Conservation (phyloP, 1,140 invertebrate genomes). For the Globodera ellingtonae region DNA sequence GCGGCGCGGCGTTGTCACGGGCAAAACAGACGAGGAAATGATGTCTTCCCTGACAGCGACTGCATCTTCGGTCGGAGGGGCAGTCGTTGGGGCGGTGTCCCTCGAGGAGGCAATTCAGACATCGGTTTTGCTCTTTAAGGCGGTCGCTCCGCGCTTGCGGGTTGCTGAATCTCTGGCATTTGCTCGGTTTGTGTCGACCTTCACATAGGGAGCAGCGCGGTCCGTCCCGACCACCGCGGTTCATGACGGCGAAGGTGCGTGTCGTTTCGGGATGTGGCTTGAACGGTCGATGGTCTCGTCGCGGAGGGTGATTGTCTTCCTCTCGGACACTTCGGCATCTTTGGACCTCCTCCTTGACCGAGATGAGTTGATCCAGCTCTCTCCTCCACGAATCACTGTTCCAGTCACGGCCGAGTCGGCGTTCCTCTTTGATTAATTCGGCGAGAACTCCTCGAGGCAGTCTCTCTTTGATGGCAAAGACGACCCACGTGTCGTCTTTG, state of each 20-base stretch:
- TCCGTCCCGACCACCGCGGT: neutral
- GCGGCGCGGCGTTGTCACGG: neutral
- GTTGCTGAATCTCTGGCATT: neutral
- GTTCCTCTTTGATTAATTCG: neutral
- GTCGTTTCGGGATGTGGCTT: neutral
- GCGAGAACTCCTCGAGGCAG: neutral
- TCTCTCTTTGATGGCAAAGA: no score
- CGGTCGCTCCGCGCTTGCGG: neutral
- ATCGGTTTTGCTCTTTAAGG: neutral
- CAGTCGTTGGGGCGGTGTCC: neutral
- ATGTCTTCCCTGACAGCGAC: neutral
- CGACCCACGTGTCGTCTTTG: no score
- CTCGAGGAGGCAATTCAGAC: neutral
- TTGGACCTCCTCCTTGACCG: neutral
- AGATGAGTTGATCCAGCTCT: slow-evolving; percentile 1
- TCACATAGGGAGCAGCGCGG: neutral
- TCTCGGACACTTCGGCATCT: neutral
- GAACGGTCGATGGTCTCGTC: neutral
- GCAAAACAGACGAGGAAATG: slow-evolving; percentile 5
- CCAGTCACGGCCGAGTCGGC: neutral
- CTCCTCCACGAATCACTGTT: neutral
- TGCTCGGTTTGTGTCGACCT: neutral
- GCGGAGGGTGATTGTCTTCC: neutral
- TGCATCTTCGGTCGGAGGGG: neutral
- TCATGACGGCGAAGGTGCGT: neutral